These are phyloP conservation scores for Brachyalestes nurse DNA, from an alignment of 2,797 vertebrate genomes.

Conservation along the genomic window DNA sequence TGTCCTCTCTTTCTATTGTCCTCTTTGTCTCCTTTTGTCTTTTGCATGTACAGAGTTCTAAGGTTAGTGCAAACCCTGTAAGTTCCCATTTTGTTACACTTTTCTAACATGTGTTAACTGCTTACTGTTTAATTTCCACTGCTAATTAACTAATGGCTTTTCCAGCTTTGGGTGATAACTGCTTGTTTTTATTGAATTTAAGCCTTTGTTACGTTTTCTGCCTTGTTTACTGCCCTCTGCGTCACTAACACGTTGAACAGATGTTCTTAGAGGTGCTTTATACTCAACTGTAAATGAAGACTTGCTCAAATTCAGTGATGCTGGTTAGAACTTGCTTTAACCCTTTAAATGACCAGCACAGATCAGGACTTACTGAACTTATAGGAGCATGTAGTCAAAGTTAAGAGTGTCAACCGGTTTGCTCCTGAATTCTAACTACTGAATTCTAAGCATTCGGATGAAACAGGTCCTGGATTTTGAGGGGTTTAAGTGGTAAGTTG, in stretches of 20 bases:
- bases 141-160: not conserved
- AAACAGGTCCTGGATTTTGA: no score
- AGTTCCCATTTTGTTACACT: conserved; percentile 83
- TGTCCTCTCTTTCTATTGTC: conserved; percentile 86
- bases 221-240: not conserved
- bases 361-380: no score
- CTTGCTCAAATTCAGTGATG: not conserved
- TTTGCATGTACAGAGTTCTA: conserved; percentile 99
- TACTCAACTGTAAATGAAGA: not conserved
- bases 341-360: no score
- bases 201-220: not conserved
- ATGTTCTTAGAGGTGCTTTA: not conserved
- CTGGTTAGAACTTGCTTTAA: no score
- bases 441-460: no score
- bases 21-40: conserved; percentile 87
- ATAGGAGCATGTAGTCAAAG: no score
- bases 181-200: not conserved
- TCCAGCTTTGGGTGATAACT: not conserved
- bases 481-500: no score
- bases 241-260: not conserved
- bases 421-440: no score
- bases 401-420: no score
- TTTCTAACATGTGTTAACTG: conserved; percentile 71
- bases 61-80: conserved; percentile 97
- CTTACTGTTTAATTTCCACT: conserved; percentile 13